Evolutionary conservation across 2,888 invertebrate species (phyloP).

Genomic region (Sepioteuthis lessoniana): DNA sequence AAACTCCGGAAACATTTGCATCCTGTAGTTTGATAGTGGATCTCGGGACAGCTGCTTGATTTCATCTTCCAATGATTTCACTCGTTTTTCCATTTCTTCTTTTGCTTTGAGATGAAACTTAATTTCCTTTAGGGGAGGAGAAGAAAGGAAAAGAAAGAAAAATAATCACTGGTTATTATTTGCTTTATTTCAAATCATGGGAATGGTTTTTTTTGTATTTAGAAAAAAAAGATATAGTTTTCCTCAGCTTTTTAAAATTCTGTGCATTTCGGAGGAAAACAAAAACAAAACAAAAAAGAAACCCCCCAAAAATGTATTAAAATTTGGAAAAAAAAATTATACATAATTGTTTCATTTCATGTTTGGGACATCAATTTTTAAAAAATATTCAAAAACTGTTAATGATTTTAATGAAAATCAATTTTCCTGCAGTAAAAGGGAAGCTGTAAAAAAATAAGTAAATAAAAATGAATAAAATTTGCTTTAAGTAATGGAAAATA

Average conservation of each 20-base stretch:
- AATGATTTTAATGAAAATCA: constrained; percentile 33
- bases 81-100: constrained; percentile 61
- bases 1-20: constrained; percentile 74
- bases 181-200: not conserved
- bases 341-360: not conserved
- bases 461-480: not conserved
- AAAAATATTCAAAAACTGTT: not conserved
- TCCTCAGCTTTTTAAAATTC: not conserved
- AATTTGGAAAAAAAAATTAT: not conserved
- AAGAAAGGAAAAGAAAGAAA: constrained; percentile 46
- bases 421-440: not conserved
- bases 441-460: not conserved
- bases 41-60: constrained; percentile 63
- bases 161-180: not conserved
- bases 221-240: not conserved
- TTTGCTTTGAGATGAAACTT: constrained; percentile 69
- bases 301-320: too few species aligned
- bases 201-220: not conserved
- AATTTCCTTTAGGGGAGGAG: constrained; percentile 63
- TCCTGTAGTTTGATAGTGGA: constrained; percentile 69
- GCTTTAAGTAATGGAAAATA: not conserved
- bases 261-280: not conserved
- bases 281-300: too few species aligned
- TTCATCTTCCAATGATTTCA: constrained; percentile 60
- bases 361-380: not conserved